These are phyloP conservation scores for Microtus agrestis DNA, from an alignment of 2,797 vertebrate species.

Conservation along the genomic window DNA sequence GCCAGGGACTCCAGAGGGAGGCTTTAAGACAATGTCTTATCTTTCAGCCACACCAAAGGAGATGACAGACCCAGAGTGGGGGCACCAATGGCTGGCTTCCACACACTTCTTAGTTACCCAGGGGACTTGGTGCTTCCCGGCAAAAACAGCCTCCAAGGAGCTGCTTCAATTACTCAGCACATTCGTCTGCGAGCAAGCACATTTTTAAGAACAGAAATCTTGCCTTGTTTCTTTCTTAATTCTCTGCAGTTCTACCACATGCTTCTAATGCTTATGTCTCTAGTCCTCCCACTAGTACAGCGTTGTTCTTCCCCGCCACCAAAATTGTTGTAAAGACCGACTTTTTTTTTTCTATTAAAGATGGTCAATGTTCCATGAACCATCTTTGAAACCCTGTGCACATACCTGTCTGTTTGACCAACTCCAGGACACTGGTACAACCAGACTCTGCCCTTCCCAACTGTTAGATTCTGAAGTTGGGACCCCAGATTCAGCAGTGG, in stretches of 20 bases:
- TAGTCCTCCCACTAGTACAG: background rate
- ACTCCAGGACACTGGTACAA: background rate
- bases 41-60: background rate
- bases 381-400: background rate
- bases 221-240: constrained; percentile 18
- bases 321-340: background rate
- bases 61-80: background rate
- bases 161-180: background rate
- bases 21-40: background rate
- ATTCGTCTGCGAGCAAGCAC: background rate
- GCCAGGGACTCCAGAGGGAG: background rate
- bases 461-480: background rate
- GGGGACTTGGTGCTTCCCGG: background rate
- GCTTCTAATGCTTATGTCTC: constrained; percentile 2
- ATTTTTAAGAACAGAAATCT: background rate
- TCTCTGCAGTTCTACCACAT: background rate
- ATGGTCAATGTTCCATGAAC: background rate
- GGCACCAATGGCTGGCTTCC: background rate
- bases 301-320: background rate
- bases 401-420: background rate
- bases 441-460: background rate
- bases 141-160: no score
- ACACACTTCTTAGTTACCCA: background rate
- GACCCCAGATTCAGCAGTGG: background rate
- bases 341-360: background rate